Evolutionary conservation across 1,140 invertebrate species (phyloP), one percentile per base, ranked within the genome.

Genomic region (Lycorma delicatula): DNA sequence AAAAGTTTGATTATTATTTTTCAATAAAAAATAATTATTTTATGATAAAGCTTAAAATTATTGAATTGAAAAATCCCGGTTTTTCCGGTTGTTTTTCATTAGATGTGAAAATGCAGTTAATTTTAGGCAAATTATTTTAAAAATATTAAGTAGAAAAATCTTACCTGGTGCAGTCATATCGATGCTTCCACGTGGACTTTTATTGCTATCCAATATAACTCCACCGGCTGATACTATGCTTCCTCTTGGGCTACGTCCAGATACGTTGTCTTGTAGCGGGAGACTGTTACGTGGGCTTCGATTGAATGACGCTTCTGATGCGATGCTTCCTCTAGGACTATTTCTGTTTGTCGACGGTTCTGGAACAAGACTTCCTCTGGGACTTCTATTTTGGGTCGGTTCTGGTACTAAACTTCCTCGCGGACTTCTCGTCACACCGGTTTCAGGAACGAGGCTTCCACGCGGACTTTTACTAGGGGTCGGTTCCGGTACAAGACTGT

Each of bases 401-500:
- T 80, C 78, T 3, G 76, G 74, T 3, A 68, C 75, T 59, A 83
- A 75, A 36, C 80, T 82, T 0, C 79, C 81, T 58, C 82, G 66
- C 0, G 82, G 82, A 69, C 79, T 82, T 1, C 75, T 78, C 27
- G 73, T 67, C 13, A 72, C 66, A 65, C 60, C 61, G 1, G 63
- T 54, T 12, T 71, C 70, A 6, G 64, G 66, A 7, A 60, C 68
- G 47, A 66, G 62, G 38, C 79, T 83, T 59, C 81, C 80, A 49
- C 82, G 71, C 0, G 80, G 77, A 67, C 80, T 79, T 57, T 80
- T 72, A 0, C 74, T 71, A 9, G 69, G 65, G 11, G 66, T 66
- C 12, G 69, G 65, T 52, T 82, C 80, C 0, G 81, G 81, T 0
- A 81, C 72, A 48, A 84, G 65, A 58, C 80, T 82, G 61, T 82